These are phyloP conservation scores for Eudyptes chrysolophus DNA, from an alignment of 2,113 vertebrate species.

Conservation along the genomic window DNA sequence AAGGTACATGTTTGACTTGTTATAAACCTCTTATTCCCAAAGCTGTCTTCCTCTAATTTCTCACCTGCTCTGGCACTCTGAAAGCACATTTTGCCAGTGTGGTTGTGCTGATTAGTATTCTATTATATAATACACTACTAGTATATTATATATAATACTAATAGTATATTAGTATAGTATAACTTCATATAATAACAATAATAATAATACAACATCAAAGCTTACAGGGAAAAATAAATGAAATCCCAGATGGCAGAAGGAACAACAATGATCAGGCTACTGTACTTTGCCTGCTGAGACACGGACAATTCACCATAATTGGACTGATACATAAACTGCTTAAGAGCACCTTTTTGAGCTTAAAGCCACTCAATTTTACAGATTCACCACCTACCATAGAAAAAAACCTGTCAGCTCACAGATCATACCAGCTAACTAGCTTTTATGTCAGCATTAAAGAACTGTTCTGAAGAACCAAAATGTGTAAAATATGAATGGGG, in stretches of 20 bases:
- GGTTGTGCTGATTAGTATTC: neutral
- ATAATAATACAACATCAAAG: neutral
- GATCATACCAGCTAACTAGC: neutral
- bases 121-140: no score
- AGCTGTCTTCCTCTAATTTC: neutral
- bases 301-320: neutral
- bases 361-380: neutral
- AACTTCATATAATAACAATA: neutral
- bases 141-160: no score
- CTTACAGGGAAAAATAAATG: neutral
- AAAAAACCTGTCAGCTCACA: neutral
- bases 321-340: neutral
- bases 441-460: neutral
- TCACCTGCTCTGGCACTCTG: neutral
- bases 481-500: neutral
- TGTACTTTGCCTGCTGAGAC: neutral
- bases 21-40: neutral
- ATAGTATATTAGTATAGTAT: no score
- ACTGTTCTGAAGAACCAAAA: neutral
- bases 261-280: neutral
- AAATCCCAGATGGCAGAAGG: fast-evolving
- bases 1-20: neutral
- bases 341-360: neutral
- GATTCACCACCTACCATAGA: neutral
- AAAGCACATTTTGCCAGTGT: neutral